phyloP scores from a whole-genome alignment of 2,797 vertebrate species.

The Australoheros facetus region DNA sequence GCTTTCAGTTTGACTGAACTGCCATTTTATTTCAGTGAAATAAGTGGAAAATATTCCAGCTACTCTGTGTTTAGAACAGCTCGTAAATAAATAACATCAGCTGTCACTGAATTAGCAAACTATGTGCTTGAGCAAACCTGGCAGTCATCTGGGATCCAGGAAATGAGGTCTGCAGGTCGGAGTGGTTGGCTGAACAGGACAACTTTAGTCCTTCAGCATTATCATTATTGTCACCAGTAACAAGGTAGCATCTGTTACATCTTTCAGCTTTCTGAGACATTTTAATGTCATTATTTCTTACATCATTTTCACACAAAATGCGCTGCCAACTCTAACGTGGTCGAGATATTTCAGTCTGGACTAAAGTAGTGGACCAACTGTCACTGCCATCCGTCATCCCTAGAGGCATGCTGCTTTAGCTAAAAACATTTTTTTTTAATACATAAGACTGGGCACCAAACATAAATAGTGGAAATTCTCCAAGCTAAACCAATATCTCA shows the following conservation, averaged over 20 bases:
- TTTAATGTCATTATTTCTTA: not conserved
- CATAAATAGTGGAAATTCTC: slow-evolving; percentile 8
- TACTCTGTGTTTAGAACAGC: not conserved
- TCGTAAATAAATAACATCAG: not conserved
- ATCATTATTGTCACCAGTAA: not conserved
- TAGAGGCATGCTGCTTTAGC: not conserved
- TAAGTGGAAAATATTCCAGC: not conserved
- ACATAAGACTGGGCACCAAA: not conserved
- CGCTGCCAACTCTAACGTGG: not conserved
- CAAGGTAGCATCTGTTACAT: not conserved
- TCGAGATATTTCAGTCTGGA: not conserved
- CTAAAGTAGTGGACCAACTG: not conserved
- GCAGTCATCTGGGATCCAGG: not conserved
- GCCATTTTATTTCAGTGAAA: not conserved
- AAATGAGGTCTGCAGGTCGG: not conserved
- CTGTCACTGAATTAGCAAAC: not conserved
- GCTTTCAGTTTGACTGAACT: not conserved
- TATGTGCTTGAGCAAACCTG: not conserved
- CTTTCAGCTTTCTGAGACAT: not conserved
- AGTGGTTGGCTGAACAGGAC: not conserved
- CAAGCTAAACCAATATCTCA: slow-evolving; percentile 2
- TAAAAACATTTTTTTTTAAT: not conserved
- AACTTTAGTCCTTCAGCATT: not conserved
- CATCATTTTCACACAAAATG: not conserved
- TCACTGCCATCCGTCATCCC: not conserved